A percentile compares a stretch with the other conserved stretches of the same genome.
phyloP scores from a whole-genome alignment of 2,113 vertebrate genomes.

The Sterna hirundo region DNA sequence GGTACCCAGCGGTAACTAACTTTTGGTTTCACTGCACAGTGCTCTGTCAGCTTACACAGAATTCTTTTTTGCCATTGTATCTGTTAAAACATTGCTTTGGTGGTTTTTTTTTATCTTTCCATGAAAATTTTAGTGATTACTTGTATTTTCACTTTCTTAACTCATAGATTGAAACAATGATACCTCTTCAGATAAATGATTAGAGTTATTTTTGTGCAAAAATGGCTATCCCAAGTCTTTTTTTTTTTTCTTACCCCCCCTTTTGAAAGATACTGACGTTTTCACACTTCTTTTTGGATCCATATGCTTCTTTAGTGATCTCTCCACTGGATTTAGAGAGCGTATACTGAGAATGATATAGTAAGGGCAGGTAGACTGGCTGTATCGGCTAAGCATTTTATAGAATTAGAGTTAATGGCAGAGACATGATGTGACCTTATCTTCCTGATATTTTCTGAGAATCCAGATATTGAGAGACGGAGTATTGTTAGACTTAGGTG shows the following conservation, averaged over 20 bases:
- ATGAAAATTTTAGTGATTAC: neutral
- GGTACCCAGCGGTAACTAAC: neutral
- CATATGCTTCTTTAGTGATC: neutral
- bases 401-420: neutral
- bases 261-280: neutral
- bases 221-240: neutral
- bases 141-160: neutral
- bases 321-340: neutral
- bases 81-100: neutral
- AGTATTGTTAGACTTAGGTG: neutral
- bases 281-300: neutral
- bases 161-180: neutral
- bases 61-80: neutral
- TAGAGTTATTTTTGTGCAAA: neutral
- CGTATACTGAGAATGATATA: accelerated
- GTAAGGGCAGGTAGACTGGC: neutral
- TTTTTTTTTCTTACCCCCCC: neutral
- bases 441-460: neutral
- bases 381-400: neutral
- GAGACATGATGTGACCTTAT: neutral
- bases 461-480: neutral
- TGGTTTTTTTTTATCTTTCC: neutral
- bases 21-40: neutral
- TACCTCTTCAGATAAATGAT: neutral
- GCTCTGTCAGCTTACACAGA: neutral